Conservation (phyloP, 2,113 vertebrate genomes). For the Tupaia tana region DNA sequence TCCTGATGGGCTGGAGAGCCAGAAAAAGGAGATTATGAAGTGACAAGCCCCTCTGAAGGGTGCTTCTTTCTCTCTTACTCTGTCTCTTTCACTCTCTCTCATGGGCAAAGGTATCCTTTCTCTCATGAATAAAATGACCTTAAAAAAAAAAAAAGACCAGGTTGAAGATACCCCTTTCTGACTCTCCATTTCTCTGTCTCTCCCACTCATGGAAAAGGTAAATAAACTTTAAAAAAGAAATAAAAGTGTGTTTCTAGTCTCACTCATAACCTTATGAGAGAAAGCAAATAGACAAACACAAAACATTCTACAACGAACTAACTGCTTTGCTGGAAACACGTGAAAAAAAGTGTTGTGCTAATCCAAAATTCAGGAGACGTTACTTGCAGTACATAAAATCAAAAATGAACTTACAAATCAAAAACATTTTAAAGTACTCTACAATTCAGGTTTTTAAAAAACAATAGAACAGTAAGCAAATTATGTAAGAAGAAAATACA, state of each 20-base stretch:
- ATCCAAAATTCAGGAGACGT: background rate
- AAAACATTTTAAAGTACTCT: background rate
- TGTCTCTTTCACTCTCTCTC: no score
- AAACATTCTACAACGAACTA: background rate
- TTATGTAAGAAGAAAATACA: conserved; percentile 22
- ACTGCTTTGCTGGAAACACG: background rate
- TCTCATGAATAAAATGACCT: no score
- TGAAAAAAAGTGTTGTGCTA: background rate
- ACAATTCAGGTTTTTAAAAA: background rate
- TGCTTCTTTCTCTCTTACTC: no score
- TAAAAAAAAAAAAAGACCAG: no score
- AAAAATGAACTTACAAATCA: background rate
- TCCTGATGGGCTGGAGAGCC: no score
- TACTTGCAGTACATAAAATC: background rate
- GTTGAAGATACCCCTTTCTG: no score
- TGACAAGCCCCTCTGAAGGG: no score
- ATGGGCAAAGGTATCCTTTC: no score
- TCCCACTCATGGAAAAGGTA: no score
- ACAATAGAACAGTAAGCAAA: background rate
- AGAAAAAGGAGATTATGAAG: no score
- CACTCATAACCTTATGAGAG: background rate
- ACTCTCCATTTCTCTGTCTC: no score
- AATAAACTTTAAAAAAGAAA: no score
- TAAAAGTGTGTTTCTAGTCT: background rate
- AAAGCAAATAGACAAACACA: background rate